phyloP scores from a whole-genome alignment of 2,113 vertebrate species.

The Charadrius vociferus region DNA sequence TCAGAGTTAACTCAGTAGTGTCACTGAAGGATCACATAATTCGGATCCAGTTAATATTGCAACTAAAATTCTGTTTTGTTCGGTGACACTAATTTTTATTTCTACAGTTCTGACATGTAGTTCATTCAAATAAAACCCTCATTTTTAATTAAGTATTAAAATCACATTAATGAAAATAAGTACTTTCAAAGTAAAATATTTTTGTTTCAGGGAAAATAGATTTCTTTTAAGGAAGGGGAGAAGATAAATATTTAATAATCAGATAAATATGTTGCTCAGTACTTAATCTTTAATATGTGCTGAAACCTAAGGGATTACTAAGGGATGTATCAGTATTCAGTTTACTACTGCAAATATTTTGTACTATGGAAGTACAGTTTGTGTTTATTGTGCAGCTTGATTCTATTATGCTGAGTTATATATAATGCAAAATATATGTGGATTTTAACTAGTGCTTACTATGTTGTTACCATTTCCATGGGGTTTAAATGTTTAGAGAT shows the following conservation, averaged over 20 bases:
- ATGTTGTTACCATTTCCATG: neutral
- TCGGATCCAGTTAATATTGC: neutral
- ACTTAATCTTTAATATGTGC: constrained; percentile 6
- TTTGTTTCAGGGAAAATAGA: neutral
- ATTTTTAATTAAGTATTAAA: constrained; percentile 23
- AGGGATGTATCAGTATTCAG: neutral
- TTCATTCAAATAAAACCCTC: neutral
- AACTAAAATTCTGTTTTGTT: neutral
- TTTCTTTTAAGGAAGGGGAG: neutral
- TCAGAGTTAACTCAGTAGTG: neutral
- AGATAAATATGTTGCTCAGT: constrained; percentile 5
- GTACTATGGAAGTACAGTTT: neutral
- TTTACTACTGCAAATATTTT: constrained; percentile 30
- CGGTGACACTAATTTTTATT: neutral
- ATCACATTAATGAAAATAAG: neutral
- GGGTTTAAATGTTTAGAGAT: neutral
- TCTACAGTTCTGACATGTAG: neutral
- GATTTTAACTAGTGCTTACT: neutral
- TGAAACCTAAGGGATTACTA: neutral
- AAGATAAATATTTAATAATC: constrained; percentile 15
- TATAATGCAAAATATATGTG: neutral
- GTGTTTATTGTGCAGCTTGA: neutral
- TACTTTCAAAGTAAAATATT: neutral
- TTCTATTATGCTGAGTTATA: neutral
- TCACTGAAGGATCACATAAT: neutral